Evolutionary conservation across 2,797 vertebrate genomes (phyloP).

Genomic region (Labeo calbasu): DNA sequence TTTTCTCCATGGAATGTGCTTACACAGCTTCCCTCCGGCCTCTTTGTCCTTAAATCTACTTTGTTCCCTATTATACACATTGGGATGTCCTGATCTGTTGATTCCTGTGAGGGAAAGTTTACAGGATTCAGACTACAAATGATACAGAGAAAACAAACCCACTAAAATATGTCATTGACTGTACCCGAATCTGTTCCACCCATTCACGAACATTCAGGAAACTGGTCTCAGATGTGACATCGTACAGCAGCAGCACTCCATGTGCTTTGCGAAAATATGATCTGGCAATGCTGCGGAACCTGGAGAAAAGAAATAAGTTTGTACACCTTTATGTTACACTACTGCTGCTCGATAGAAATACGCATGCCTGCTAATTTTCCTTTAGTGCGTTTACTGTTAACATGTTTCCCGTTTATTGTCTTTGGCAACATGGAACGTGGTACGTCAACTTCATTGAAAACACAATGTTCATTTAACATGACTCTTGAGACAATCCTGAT

Average conservation of each 20-base stretch:
- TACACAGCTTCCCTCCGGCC: constrained; percentile 63
- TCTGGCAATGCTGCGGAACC: constrained; percentile 78
- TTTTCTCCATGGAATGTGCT: constrained; percentile 73
- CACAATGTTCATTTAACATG: not conserved
- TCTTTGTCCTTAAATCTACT: constrained; percentile 69
- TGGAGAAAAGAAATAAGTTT: constrained; percentile 42
- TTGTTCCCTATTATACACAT: constrained; percentile 82
- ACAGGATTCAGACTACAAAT: not conserved
- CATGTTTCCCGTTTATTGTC: not conserved
- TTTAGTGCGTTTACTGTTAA: not conserved
- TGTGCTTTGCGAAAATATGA: constrained; percentile 83
- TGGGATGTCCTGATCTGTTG: constrained; percentile 65
- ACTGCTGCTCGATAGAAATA: not conserved
- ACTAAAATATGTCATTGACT: not conserved
- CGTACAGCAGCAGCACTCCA: constrained; percentile 77
- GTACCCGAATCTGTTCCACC: constrained; percentile 81
- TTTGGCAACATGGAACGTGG: not conserved
- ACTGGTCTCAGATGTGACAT: constrained; percentile 79
- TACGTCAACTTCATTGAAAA: not conserved
- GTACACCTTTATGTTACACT: not conserved
- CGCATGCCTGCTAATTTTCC: not conserved
- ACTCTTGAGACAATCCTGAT: not conserved
- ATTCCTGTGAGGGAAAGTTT: constrained; percentile 68
- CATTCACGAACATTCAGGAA: constrained; percentile 79
- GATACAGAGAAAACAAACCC: not conserved